Conservation (phyloP, 2,113 vertebrate genomes). For the Poicephalus gulielmi region DNA sequence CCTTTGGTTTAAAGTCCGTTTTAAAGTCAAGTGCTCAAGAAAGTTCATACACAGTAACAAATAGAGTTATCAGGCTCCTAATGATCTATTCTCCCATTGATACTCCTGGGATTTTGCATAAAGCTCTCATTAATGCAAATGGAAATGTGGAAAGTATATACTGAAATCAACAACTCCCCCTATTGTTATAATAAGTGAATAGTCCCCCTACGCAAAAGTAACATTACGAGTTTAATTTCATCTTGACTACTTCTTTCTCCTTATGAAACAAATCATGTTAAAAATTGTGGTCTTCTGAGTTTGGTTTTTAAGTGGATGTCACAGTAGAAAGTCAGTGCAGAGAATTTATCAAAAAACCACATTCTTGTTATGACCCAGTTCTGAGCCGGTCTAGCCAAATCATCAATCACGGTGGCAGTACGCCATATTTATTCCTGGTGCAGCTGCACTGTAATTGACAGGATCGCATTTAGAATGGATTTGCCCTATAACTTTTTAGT, state of each 20-base stretch:
- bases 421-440: not conserved
- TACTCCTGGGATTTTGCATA: conserved; percentile 65
- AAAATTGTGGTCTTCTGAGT: not conserved
- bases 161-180: conserved; percentile 62
- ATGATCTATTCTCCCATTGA: conserved; percentile 67
- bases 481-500: conserved; percentile 8
- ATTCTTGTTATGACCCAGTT: conserved; percentile 6
- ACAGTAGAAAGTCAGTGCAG: conserved; percentile 27
- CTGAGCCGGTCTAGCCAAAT: conserved; percentile 40
- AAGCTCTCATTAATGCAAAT: conserved; percentile 69
- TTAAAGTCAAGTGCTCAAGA: conserved; percentile 44
- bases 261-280: conserved; percentile 64
- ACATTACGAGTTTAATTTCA: conserved; percentile 60
- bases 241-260: conserved; percentile 23
- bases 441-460: conserved; percentile 42
- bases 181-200: conserved; percentile 61
- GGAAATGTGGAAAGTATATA: conserved; percentile 47
- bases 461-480: conserved; percentile 27
- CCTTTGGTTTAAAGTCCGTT: conserved; percentile 8
- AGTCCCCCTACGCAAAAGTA: conserved; percentile 59
- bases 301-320: conserved; percentile 56
- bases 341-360: conserved; percentile 60
- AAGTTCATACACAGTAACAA: conserved; percentile 58
- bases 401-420: conserved; percentile 42
- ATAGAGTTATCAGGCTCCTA: conserved; percentile 70